Evolutionary conservation across 2,888 invertebrate species (phyloP).

Genomic region (Conistra vaccinii): DNA sequence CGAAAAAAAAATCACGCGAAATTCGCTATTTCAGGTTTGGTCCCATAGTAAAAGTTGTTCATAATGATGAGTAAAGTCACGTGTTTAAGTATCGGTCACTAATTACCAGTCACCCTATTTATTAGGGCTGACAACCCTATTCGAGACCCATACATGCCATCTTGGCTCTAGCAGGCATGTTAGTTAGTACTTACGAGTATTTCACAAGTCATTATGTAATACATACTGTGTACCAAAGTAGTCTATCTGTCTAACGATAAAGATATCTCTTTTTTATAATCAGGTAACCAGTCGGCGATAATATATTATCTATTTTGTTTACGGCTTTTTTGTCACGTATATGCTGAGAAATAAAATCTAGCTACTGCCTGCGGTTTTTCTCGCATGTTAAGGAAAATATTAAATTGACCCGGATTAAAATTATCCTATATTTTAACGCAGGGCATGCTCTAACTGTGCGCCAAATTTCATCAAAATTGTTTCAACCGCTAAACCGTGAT

Average conservation of each 20-base stretch:
- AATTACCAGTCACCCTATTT: too few species aligned
- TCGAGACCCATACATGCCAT: conserved; percentile 13
- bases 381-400: not conserved
- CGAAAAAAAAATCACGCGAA: too few species aligned
- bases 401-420: not conserved
- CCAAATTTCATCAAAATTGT: not conserved
- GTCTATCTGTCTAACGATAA: conserved; percentile 7
- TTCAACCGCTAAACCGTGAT: too few species aligned
- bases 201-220: conserved; percentile 25
- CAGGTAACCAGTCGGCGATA: conserved; percentile 21
- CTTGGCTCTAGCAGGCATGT: not conserved
- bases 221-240: not conserved
- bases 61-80: too few species aligned
- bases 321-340: conserved; percentile 40
- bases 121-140: too few species aligned
- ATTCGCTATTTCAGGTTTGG: too few species aligned
- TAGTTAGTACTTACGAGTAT: not conserved
- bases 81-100: too few species aligned
- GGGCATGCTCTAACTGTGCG: not conserved
- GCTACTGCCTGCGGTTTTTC: not conserved
- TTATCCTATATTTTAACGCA: not conserved
- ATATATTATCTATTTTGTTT: conserved; percentile 27
- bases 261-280: not conserved
- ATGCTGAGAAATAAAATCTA: conserved; percentile 9
- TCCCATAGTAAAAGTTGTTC: too few species aligned